Evolutionary conservation across 2,888 invertebrate genomes (phyloP).

Genomic region (Xanthia togata): DNA sequence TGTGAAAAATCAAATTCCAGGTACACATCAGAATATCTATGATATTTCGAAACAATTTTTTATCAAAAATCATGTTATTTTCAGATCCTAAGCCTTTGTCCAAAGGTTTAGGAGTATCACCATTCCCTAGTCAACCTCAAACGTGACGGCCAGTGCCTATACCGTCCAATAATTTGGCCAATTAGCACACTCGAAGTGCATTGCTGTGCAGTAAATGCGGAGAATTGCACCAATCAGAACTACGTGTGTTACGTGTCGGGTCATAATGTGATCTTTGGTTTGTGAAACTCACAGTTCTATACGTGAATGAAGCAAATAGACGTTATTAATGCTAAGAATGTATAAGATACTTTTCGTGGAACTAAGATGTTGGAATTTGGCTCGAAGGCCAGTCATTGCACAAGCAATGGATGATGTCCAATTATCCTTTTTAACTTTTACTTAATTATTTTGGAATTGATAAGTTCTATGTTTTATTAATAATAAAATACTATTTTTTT

Average conservation of each 20-base stretch:
- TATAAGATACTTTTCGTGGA: background rate
- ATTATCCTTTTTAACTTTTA: background rate
- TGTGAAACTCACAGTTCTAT: constrained; percentile 4
- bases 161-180: constrained; percentile 38
- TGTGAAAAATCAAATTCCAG: no score
- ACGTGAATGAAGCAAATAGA: constrained; percentile 6
- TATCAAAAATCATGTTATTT: background rate
- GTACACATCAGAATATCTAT: no score
- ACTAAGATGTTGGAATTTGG: background rate
- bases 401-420: background rate
- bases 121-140: background rate
- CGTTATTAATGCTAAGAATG: background rate
- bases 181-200: constrained; percentile 30
- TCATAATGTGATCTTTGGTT: constrained; percentile 38
- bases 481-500: background rate
- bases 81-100: background rate
- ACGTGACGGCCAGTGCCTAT: background rate
- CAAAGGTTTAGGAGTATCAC: background rate
- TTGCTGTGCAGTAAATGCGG: constrained; percentile 24
- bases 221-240: constrained; percentile 37
- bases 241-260: constrained; percentile 41
- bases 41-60: no score
- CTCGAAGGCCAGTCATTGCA: background rate
- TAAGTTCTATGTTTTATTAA: no score
- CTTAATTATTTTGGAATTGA: background rate